Evolutionary conservation across 2,797 vertebrate genomes (phyloP).

Genomic region (Bradypodion pumilum): DNA sequence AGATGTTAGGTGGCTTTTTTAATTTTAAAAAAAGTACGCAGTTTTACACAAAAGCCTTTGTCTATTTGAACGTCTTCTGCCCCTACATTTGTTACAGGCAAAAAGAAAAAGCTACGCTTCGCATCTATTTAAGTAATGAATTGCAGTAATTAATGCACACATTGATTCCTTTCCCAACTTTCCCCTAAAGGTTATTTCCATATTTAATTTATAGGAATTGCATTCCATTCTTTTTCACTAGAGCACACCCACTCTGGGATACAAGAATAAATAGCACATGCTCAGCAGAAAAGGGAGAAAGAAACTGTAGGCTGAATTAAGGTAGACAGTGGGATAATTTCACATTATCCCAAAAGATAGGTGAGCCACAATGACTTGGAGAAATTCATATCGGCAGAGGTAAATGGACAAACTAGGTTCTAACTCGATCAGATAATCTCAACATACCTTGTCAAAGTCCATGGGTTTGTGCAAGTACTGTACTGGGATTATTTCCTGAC

Average conservation of each 20-base stretch:
- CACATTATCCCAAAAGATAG: constrained; percentile 33
- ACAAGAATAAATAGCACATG: constrained; percentile 30
- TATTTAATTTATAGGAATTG: constrained; percentile 96
- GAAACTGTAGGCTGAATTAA: constrained; percentile 45
- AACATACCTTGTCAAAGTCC: constrained; percentile 15
- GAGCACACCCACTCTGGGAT: constrained; percentile 56
- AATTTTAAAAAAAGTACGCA: constrained; percentile 68
- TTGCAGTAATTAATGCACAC: constrained; percentile 96
- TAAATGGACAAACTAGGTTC: background rate
- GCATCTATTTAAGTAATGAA: constrained; percentile 98
- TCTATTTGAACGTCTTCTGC: constrained; percentile 84
- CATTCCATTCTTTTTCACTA: constrained; percentile 72
- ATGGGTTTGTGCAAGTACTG: constrained; percentile 32
- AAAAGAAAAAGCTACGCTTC: constrained; percentile 82
- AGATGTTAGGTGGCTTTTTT: too few species aligned
- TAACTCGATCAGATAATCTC: constrained; percentile 30
- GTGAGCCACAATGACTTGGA: constrained; percentile 19
- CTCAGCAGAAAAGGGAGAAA: constrained; percentile 15
- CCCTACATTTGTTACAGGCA: constrained; percentile 87
- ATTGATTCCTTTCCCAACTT: constrained; percentile 91
- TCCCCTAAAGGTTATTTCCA: constrained; percentile 90
- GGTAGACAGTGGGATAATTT: constrained; percentile 23
- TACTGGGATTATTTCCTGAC: constrained; percentile 26
- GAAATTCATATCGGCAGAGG: constrained; percentile 32
- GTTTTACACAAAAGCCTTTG: constrained; percentile 92